Conservation (phyloP, 2,888 invertebrate genomes). For the Trachelus iudaicus region DNA sequence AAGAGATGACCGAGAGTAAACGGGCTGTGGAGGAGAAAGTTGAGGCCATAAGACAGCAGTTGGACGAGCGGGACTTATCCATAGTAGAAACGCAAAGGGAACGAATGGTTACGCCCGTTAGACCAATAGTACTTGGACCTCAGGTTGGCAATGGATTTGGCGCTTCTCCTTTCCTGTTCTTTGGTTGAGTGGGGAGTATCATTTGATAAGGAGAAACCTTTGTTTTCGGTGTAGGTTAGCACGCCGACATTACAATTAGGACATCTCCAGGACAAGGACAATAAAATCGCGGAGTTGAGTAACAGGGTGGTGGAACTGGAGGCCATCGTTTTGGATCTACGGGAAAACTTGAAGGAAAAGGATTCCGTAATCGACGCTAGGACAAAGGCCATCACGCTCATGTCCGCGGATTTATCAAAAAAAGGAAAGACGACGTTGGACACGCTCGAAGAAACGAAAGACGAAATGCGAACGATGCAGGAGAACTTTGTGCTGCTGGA, state of each 20-base stretch:
- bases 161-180: neutral
- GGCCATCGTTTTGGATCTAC: conserved; percentile 80
- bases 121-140: conserved; percentile 46
- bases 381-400: conserved; percentile 80
- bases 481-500: conserved; percentile 79
- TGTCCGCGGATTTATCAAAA: conserved; percentile 78
- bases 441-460: conserved; percentile 81
- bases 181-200: neutral
- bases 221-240: conserved; percentile 34
- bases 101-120: conserved; percentile 39
- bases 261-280: conserved; percentile 72
- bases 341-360: conserved; percentile 85
- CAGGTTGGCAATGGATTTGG: conserved; percentile 37
- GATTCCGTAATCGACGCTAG: conserved; percentile 85
- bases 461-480: conserved; percentile 85
- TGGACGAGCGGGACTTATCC: conserved; percentile 63
- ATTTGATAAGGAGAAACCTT: conserved; percentile 4
- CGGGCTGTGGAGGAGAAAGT: conserved; percentile 64
- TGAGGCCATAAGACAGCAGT: conserved; percentile 64
- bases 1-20: conserved; percentile 61
- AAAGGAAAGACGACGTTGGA: conserved; percentile 79
- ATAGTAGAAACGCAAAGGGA: conserved; percentile 49
- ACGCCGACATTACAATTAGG: conserved; percentile 46
- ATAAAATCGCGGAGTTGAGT: conserved; percentile 74
- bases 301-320: conserved; percentile 80